phyloP scores from a whole-genome alignment of 2,113 vertebrate species.

The Apistogramma diplotaenia region DNA sequence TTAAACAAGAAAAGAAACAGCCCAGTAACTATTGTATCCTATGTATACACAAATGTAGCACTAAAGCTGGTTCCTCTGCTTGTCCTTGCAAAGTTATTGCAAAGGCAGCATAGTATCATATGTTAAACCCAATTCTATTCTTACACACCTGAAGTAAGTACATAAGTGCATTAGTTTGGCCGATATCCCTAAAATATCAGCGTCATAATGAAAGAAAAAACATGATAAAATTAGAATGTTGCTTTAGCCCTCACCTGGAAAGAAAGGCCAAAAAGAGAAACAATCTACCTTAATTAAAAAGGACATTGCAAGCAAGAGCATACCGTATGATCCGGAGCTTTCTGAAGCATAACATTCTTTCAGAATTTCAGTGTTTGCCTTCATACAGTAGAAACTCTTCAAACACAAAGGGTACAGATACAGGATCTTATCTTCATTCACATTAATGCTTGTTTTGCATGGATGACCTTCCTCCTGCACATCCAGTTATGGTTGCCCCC shows the following conservation, averaged over 20 bases:
- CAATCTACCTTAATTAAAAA: constrained; percentile 7
- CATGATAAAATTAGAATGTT: background rate
- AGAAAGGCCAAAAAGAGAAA: background rate
- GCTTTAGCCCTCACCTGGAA: background rate
- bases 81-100: background rate
- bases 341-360: constrained; percentile 18
- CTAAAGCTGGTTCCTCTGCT: background rate
- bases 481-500: background rate
- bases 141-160: background rate
- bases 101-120: background rate
- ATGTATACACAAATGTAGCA: background rate
- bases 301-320: background rate
- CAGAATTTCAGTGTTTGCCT: background rate
- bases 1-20: background rate
- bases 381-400: constrained; percentile 16
- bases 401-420: background rate
- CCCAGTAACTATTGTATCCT: background rate
- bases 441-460: background rate
- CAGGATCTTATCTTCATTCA: background rate
- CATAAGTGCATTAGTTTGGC: background rate
- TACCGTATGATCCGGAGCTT: constrained; percentile 7
- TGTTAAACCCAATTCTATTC: background rate
- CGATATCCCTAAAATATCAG: background rate
- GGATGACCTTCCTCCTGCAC: background rate
- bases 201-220: constrained; percentile 1